phyloP scores from a whole-genome alignment of 2,113 vertebrate species.

The Gopherus evgoodei region DNA sequence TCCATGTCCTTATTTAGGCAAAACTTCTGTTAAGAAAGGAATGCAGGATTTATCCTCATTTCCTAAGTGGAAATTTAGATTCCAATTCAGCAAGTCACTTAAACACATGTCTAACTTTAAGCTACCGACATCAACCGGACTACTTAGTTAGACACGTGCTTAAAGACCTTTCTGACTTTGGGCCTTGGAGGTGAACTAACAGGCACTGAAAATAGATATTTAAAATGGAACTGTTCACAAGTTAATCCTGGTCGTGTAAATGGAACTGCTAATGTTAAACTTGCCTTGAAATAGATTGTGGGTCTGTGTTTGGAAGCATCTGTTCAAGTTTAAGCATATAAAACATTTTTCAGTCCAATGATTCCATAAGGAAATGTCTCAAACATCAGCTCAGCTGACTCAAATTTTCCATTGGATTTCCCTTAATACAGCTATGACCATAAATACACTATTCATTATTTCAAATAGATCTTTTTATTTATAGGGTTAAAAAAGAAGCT shows the following conservation, averaged over 20 bases:
- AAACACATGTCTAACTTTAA: background rate
- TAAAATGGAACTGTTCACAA: background rate
- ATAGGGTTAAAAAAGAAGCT: conserved; percentile 55
- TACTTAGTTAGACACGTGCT: background rate
- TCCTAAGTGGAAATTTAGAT: conserved; percentile 6
- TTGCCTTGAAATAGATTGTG: background rate
- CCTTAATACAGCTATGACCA: conserved; percentile 56
- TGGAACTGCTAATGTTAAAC: conserved; percentile 31
- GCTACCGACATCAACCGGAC: background rate
- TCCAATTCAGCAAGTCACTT: conserved; percentile 11
- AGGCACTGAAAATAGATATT: background rate
- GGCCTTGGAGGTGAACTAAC: background rate
- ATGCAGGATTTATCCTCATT: background rate
- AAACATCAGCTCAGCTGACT: conserved; percentile 76
- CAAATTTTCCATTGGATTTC: conserved; percentile 79
- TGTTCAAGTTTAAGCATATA: conserved; percentile 73
- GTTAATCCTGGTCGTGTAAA: conserved; percentile 27
- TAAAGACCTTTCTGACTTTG: conserved; percentile 26
- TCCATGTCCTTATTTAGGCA: conserved; percentile 39
- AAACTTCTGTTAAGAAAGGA: conserved; percentile 43
- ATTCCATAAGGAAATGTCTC: conserved; percentile 74
- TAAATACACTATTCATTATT: conserved; percentile 51
- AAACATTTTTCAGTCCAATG: conserved; percentile 68
- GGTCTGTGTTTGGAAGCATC: conserved; percentile 53
- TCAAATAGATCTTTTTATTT: conserved; percentile 72